Evolutionary conservation across 2,888 invertebrate species (phyloP), one percentile per base, ranked within the genome.

Genomic region (Margaritifera margaritifera): DNA sequence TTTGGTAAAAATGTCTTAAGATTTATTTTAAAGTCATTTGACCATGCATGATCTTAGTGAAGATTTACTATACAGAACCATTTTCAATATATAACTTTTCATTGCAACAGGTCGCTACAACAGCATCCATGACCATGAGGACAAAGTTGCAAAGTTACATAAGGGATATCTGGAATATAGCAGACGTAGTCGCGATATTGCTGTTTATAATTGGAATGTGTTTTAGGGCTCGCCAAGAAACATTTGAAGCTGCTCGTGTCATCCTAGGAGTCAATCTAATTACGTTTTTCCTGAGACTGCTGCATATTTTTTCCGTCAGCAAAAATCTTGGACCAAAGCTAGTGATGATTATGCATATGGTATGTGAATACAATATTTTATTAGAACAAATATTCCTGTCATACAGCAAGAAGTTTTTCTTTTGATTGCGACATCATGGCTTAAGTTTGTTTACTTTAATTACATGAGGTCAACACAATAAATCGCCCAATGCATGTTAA

Each of bases 291-390:
- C 84, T 85, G 70, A 74, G 88, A 24, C 77, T 87, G n/a, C 79
- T 89, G n/a, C 87, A 87, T 66, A 86, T 87, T 24, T 87, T 87
- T 70, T 86, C 87, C 22, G 82, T 87, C 50, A 79, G 83, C 72
- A 80, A 84, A 66, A 75, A 82, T 62, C 83, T 89, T 6, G 89
- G 89, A 53, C 88, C 89, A 1, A 88, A 86, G 61, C 80, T 89
- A 31, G 85, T 87, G 42, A 88, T 89, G 89, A 89, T 89, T 62
- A 78, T 81, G n/a, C 74, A 79, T 69, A 89, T 88, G 88, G 85
- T 88, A 63, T 72, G 83, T 77, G 4, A 18, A 20, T 27, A 58
- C 2, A 27, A 4, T 27, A 27, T 2, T 27, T 4, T 27, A 27
- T 27, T 4, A 4, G 2, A 27, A 27, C 27, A 27, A 27, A 27